Percentiles rank a stretch among this genome's conserved stretches.
phyloP scores from a whole-genome alignment of 2,797 vertebrate genomes.

The Catostomus latipinnis region DNA sequence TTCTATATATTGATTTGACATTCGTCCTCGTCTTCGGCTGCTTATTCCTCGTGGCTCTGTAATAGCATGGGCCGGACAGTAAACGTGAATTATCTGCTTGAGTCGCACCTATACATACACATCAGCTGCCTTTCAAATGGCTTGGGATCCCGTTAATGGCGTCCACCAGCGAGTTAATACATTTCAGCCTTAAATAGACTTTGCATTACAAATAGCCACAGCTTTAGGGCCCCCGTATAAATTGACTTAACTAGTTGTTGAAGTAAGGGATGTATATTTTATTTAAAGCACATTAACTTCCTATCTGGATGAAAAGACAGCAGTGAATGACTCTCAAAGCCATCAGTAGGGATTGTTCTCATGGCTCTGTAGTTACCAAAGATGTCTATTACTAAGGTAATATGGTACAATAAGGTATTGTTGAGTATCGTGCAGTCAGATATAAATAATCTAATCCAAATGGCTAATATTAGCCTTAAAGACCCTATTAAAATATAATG shows the following conservation, averaged over 20 bases:
- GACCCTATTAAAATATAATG: no score
- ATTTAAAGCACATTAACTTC: conserved; percentile 50
- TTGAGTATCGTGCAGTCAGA: neutral
- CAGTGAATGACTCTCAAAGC: conserved; percentile 37
- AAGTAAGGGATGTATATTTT: conserved; percentile 76
- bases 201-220: conserved; percentile 69
- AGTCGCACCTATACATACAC: conserved; percentile 48
- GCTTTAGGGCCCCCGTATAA: conserved; percentile 73
- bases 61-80: conserved; percentile 57
- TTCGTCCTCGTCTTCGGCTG: conserved; percentile 44
- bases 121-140: conserved; percentile 39
- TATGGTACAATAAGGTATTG: neutral
- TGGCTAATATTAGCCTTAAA: neutral
- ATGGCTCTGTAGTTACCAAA: neutral
- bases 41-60: conserved; percentile 41
- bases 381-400: neutral
- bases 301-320: conserved; percentile 22
- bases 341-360: conserved; percentile 11
- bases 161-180: conserved; percentile 70
- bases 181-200: conserved; percentile 77
- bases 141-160: conserved; percentile 54
- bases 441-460: neutral
- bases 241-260: conserved; percentile 78
- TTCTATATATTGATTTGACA: conserved; percentile 61
- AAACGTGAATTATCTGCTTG: conserved; percentile 58